Evolutionary conservation across 2,888 invertebrate species (phyloP).

Genomic region (Sphaerophoria taeniata): DNA sequence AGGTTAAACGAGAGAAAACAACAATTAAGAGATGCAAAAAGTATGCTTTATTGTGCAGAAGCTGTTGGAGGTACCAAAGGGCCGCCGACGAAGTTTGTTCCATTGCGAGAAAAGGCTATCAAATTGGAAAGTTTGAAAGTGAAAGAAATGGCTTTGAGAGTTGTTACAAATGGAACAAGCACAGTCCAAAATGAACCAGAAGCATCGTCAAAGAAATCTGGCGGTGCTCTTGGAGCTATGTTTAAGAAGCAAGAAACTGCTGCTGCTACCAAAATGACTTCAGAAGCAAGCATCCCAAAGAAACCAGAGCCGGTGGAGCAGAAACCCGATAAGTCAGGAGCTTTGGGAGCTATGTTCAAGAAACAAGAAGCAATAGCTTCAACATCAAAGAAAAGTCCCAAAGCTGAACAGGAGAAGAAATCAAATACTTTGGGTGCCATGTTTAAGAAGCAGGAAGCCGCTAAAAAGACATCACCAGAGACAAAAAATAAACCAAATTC

Average conservation of each 20-base stretch:
- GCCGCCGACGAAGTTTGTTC: conserved; percentile 78
- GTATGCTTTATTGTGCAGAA: conserved; percentile 79
- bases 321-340: conserved; percentile 7
- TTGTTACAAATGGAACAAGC: conserved; percentile 40
- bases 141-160: not conserved
- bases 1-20: conserved; percentile 77
- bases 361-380: conserved; percentile 40
- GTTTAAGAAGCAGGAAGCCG: conserved; percentile 59
- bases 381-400: conserved; percentile 47
- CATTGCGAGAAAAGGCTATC: conserved; percentile 77
- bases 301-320: conserved; percentile 21
- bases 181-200: conserved; percentile 33
- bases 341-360: conserved; percentile 27
- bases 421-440: conserved; percentile 36
- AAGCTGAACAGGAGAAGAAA: conserved; percentile 27
- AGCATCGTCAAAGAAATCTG: conserved; percentile 37
- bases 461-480: conserved; percentile 40
- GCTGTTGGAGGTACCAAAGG: conserved; percentile 79
- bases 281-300: conserved; percentile 45
- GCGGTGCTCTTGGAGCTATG: conserved; percentile 39
- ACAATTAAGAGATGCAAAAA: conserved; percentile 77
- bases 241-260: conserved; percentile 55
- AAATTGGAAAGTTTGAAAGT: conserved; percentile 75
- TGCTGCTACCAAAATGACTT: conserved; percentile 44
- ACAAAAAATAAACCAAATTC: conserved; percentile 63